Percentiles rank a stretch among this genome's conserved stretches.
These are phyloP conservation scores for Esox masquinongy DNA, from an alignment of 2,797 vertebrate genomes.

Conservation along the genomic window DNA sequence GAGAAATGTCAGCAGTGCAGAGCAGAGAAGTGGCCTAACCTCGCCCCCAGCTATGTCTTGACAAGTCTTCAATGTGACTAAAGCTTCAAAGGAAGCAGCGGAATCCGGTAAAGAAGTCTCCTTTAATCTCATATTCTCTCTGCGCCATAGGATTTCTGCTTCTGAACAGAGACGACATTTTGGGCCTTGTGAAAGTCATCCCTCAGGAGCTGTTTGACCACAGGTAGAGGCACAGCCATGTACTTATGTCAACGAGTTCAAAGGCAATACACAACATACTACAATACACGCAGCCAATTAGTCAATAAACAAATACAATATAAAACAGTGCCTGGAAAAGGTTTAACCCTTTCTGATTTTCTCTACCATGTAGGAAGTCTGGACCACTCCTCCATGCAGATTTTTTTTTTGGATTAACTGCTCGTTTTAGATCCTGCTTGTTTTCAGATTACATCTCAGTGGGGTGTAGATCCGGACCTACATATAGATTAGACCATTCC, in stretches of 20 bases:
- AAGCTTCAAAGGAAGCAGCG: conserved; percentile 70
- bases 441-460: too few species aligned
- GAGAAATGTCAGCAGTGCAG: conserved; percentile 50
- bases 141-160: conserved; percentile 48
- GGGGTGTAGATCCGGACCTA: too few species aligned
- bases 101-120: conserved; percentile 57
- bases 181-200: conserved; percentile 52
- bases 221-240: conserved; percentile 7
- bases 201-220: conserved; percentile 48
- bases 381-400: too few species aligned
- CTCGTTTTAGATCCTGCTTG: too few species aligned
- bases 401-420: too few species aligned
- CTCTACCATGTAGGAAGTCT: too few species aligned
- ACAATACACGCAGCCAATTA: not conserved
- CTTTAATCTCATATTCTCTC: conserved; percentile 66
- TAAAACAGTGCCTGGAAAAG: too few species aligned
- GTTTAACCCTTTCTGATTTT: too few species aligned
- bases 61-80: conserved; percentile 68
- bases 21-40: conserved; percentile 62
- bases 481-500: too few species aligned
- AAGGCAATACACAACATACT: not conserved
- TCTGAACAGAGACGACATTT: conserved; percentile 54
- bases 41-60: conserved; percentile 70
- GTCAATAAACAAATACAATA: not conserved
- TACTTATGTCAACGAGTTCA: conserved; percentile 26